These are phyloP conservation scores for Drosophila kepulauana DNA, from an alignment of 1,140 invertebrate genomes.

Conservation along the genomic window DNA sequence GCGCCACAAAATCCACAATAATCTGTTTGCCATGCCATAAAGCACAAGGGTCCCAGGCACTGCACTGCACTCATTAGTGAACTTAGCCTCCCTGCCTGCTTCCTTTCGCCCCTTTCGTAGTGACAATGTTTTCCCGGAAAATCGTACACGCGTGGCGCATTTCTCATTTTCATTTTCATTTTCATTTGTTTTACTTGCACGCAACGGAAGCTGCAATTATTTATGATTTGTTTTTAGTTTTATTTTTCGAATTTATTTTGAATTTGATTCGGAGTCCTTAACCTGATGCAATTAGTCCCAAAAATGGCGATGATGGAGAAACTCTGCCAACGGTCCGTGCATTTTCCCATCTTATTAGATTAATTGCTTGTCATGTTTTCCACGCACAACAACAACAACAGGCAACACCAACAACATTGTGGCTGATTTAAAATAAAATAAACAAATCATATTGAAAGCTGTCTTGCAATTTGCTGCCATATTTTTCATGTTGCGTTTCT, in stretches of 20 bases:
- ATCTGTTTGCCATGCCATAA: slow-evolving; percentile 65
- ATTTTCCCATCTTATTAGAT: slow-evolving; percentile 58
- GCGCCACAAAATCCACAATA: slow-evolving; percentile 79
- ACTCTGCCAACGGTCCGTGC: slow-evolving; percentile 24
- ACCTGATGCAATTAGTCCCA: slow-evolving; percentile 60
- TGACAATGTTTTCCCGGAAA: slow-evolving; percentile 60
- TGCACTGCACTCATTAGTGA: slow-evolving; percentile 67
- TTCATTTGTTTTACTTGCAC: slow-evolving; percentile 42
- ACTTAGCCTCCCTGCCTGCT: slow-evolving; percentile 40
- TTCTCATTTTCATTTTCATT: slow-evolving; percentile 56
- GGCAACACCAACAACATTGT: slow-evolving; percentile 30
- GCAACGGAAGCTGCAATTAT: slow-evolving; percentile 78
- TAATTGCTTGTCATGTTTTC: slow-evolving; percentile 77
- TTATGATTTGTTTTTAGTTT: slow-evolving; percentile 70
- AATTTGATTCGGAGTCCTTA: slow-evolving; percentile 20
- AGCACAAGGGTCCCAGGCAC: slow-evolving; percentile 38
- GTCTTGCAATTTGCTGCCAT: slow-evolving; percentile 81
- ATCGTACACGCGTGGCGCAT: slow-evolving; percentile 69
- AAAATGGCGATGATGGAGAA: slow-evolving; percentile 46
- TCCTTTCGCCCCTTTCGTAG: not conserved
- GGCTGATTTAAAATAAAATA: slow-evolving; percentile 58
- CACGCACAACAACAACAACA: slow-evolving; percentile 38
- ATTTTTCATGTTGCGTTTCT: slow-evolving; percentile 75
- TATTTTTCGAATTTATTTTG: not conserved
- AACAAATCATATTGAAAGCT: slow-evolving; percentile 69